Evolutionary conservation across 2,888 invertebrate genomes (phyloP), one percentile per base, ranked within the genome.

Genomic region (Netelia inedita): DNA sequence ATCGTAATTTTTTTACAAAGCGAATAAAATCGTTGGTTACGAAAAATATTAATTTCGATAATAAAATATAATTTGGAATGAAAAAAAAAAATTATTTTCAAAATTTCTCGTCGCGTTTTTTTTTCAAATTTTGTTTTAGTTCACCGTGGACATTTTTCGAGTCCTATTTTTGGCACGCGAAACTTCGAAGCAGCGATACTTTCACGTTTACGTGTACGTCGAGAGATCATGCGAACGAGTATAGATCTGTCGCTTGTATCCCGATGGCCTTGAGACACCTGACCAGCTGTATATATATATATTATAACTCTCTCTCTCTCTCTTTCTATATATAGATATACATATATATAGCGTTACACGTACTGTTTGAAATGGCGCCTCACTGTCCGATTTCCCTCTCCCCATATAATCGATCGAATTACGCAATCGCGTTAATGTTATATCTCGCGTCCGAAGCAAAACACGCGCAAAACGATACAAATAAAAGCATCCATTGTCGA

Each of bases 241-340:
- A 72, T 69, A 21, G 21, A 72, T 43, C 46, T 74, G 65, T 55
- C 57, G 59, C 79, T 66, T 46, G 63, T 50, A 65, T 73, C 71
- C 69, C 19, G 71, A 73, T 85, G 88, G 83, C 90, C 89, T 88
- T 88, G 88, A 85, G 87, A 81, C 90, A 89, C 89, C 89, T 90
- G 89, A 82, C 82, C 41, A 50, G 23, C 65, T n/a, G 53, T 72
- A 79, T 21, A 21, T 73, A 73, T 43, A 43, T 46, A 41, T 9
- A 6, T 6, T 41, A 6, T 9, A 41, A 41, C 9, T 9, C 41
- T 41, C 3, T 41, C 3, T 41, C 3, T 41, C 3, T 41, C 3
- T 41, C 3, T 43, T 16, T 23, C 23, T 46, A 46, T 61, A 50
- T 50, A 72, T 59, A 46, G 23, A 28, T 19, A 53, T 65, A 53